Conservation (phyloP, 2,113 vertebrate species). For the Gallinago undulata region DNA sequence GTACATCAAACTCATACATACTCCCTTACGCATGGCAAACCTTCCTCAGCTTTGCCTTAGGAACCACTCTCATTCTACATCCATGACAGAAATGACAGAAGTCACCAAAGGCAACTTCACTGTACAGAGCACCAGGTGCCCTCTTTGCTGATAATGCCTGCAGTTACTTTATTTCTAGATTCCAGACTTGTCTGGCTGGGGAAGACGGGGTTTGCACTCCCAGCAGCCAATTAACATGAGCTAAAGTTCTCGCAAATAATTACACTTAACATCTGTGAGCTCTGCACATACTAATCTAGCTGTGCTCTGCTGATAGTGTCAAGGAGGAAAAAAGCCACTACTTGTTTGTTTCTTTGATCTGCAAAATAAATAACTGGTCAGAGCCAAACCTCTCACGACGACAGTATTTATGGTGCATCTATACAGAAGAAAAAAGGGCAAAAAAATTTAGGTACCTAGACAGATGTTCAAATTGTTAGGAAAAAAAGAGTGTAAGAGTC, state of each 20-base stretch:
- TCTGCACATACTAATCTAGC: not conserved
- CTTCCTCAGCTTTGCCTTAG: not conserved
- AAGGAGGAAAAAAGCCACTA: not conserved
- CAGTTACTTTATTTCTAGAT: not conserved
- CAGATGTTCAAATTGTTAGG: not conserved
- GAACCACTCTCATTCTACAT: not conserved
- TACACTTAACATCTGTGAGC: not conserved
- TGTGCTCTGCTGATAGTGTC: not conserved
- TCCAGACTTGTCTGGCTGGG: not conserved
- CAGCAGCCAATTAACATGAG: not conserved
- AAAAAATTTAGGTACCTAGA: not conserved
- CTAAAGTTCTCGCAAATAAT: slow-evolving; percentile 1
- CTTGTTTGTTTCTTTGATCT: not conserved
- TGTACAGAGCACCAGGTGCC: not conserved
- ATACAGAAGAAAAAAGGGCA: not conserved
- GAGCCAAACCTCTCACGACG: not conserved
- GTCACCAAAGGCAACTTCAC: not conserved
- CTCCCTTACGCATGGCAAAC: not conserved
- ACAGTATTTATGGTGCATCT: not conserved
- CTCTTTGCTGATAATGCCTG: not conserved
- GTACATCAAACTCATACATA: not conserved
- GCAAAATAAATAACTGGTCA: not conserved
- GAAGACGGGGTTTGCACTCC: not conserved
- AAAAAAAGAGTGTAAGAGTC: not conserved
- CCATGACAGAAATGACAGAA: not conserved